Percentiles rank a stretch among this genome's conserved stretches.
phyloP scores from a whole-genome alignment of 1,140 invertebrate genomes.

The Drosophila micromelanica region DNA sequence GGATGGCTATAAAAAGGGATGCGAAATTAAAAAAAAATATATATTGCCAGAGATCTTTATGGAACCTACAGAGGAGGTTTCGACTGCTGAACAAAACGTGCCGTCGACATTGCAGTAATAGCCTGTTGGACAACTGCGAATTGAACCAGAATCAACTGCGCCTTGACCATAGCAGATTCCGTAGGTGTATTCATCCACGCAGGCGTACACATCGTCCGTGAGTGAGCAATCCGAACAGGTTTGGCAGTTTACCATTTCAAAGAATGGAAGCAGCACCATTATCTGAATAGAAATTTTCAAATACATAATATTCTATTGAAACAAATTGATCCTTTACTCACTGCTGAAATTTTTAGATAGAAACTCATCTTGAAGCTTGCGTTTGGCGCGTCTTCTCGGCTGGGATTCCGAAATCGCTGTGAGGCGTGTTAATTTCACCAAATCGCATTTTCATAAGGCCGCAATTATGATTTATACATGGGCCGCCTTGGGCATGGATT shows the following conservation, averaged over 20 bases:
- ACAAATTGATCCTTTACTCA: slow-evolving; percentile 10
- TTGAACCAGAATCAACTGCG: neutral
- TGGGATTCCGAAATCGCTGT: slow-evolving; percentile 17
- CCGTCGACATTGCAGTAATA: slow-evolving; percentile 45
- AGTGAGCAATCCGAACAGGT: slow-evolving; percentile 47
- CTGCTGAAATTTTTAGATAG: neutral
- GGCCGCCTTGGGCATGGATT: slow-evolving; percentile 14
- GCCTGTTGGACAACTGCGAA: slow-evolving; percentile 26
- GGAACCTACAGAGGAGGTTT: slow-evolving; percentile 29
- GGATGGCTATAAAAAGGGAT: slow-evolving; percentile 16
- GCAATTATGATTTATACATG: slow-evolving; percentile 21
- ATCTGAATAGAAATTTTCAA: slow-evolving; percentile 6
- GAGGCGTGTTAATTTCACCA: neutral
- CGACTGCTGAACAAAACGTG: slow-evolving; percentile 30
- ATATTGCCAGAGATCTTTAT: neutral
- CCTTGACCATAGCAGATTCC: slow-evolving; percentile 41
- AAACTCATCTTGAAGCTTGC: slow-evolving; percentile 12
- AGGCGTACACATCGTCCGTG: slow-evolving; percentile 37
- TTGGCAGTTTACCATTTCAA: slow-evolving; percentile 9
- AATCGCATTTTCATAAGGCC: slow-evolving; percentile 24
- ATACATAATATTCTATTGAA: neutral
- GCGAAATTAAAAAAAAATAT: neutral
- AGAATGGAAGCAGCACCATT: slow-evolving; percentile 1
- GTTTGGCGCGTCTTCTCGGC: slow-evolving; percentile 18
- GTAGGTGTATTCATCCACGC: slow-evolving; percentile 46